Evolutionary conservation across 2,888 invertebrate genomes (phyloP).

Genomic region (Platycheirus rosarum): DNA sequence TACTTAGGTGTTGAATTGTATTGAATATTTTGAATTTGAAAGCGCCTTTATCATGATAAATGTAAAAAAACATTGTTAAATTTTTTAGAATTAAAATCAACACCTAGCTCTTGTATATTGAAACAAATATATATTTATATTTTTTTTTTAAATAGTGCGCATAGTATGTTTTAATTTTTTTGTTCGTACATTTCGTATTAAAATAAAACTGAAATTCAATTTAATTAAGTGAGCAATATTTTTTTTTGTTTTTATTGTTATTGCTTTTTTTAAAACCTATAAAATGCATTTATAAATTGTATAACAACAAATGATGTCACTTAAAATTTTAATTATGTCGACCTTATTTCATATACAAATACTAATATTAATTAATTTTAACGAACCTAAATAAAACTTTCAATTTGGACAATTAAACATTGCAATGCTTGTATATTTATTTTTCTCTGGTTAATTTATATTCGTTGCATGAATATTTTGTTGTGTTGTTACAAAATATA

Average conservation of each 20-base stretch:
- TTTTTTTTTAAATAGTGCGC: constrained; percentile 30
- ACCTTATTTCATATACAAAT: constrained; percentile 39
- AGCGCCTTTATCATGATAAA: constrained; percentile 26
- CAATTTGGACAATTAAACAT: constrained; percentile 23
- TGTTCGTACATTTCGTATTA: not conserved
- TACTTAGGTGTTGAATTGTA: constrained; percentile 22
- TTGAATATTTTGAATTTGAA: not conserved
- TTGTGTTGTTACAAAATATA: not conserved
- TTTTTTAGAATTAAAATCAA: constrained; percentile 44
- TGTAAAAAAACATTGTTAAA: constrained; percentile 33
- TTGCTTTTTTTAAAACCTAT: constrained; percentile 36
- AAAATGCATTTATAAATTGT: constrained; percentile 28
- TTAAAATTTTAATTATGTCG: constrained; percentile 46
- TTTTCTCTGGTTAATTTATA: constrained; percentile 10
- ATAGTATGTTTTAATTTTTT: not conserved
- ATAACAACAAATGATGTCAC: constrained; percentile 29
- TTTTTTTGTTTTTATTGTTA: constrained; percentile 45
- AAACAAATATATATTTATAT: constrained; percentile 44
- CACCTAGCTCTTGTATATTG: constrained; percentile 57
- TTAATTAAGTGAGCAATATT: constrained; percentile 12
- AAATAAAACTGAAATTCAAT: constrained; percentile 1
- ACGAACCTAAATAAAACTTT: constrained; percentile 48
- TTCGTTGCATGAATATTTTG: constrained; percentile 31
- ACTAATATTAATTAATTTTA: constrained; percentile 37
- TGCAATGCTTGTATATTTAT: constrained; percentile 24